Conservation (phyloP, 53 echinoderm and acorn worm genomes). For the Mesocentrotus franciscanus region DNA sequence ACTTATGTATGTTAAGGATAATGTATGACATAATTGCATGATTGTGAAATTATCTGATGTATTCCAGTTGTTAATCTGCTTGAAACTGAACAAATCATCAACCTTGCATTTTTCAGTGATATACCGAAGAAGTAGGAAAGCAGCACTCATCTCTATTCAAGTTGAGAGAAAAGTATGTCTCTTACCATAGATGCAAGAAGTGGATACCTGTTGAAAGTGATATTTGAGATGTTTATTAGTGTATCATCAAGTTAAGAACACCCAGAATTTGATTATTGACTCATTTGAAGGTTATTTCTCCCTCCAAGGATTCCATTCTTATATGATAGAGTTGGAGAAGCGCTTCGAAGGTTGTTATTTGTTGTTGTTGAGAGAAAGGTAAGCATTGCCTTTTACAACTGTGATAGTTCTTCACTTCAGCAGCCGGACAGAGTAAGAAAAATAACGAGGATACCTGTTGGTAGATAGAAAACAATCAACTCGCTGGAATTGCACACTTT, state of each 20-base stretch:
- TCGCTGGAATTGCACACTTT: slow-evolving; percentile 17
- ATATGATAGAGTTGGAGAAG: not conserved
- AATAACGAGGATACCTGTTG: not conserved
- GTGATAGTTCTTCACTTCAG: not conserved
- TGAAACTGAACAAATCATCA: no score
- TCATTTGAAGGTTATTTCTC: not conserved
- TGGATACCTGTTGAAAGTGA: not conserved
- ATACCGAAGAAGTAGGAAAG: no score
- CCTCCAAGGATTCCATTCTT: not conserved
- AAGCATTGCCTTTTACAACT: not conserved
- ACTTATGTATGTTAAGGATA: no score
- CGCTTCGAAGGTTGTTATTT: not conserved
- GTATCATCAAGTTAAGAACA: not conserved
- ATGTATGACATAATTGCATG: no score
- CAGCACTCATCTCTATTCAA: no score
- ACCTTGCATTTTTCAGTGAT: no score
- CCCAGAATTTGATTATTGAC: not conserved
- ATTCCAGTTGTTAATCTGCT: no score
- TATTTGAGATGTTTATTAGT: not conserved
- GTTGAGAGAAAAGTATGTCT: no score
- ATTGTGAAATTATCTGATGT: no score
- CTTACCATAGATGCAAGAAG: no score
- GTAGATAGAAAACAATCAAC: slow-evolving; percentile 13
- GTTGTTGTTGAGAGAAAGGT: not conserved
- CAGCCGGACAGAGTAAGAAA: not conserved